Evolutionary conservation across 2,888 invertebrate genomes (phyloP), one percentile per base, ranked within the genome.

Genomic region (Himalopsyche anomala): DNA sequence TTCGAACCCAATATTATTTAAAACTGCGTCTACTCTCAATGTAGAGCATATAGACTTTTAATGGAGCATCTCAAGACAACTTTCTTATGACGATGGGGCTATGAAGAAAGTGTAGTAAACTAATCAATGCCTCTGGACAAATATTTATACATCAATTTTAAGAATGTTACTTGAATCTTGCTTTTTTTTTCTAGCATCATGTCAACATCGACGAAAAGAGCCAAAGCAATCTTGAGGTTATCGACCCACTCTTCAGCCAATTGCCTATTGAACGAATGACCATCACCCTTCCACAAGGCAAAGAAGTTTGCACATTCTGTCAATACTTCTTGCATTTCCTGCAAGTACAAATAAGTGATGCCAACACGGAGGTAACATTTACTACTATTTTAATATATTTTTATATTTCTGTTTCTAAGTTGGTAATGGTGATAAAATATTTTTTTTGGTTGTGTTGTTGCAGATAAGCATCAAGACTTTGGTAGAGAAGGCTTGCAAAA

Each of bases 311-410:
- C 91, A 94, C 95, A 45, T 94, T 98, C 90, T 98, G 98, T 90
- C 95, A 97, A 91, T 97, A 97, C 91, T 93, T 97, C 91, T 91
- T 98, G 89, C 97, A 97, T 90, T 96, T 95, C 88, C 89, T 97
- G 80, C 97, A 98, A 90, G 94, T 95, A 83, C 94, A 94, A 28
- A 92, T 97, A 88, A 96, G 96, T 84, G 93, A 95, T 88, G 95
- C 95, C 2, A 91, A 91, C 55, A 96, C 94, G 12, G 96, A 96
- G 92, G 96, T 96, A 91, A 88, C 89, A 55, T 80, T 9, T 81
- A 81, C 86, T 86, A 38, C 74, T 80, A 79, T 74, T 83, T 40
- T 45, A 55, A 45, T 12, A 81, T 81, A 40, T 85, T 54, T n/a
- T 85, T 15, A 36, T 11, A 45, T 45, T 45, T 45, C 6, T 45